phyloP scores from a whole-genome alignment of 2,888 invertebrate species.

The Latheticus oryzae region DNA sequence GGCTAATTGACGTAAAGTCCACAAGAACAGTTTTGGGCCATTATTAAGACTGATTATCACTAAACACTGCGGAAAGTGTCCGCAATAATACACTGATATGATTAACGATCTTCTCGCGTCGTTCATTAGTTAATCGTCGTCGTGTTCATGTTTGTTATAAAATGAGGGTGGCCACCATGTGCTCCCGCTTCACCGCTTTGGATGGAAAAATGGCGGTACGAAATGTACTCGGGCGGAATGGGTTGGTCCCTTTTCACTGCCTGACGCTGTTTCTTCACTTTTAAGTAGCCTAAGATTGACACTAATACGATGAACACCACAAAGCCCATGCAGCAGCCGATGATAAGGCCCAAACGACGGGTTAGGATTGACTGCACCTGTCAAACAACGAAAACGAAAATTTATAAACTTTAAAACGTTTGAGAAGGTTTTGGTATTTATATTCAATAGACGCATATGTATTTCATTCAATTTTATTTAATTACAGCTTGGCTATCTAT shows the following conservation, averaged over 20 bases:
- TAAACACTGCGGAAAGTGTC: constrained; percentile 31
- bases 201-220: constrained; percentile 79
- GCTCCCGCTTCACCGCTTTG: constrained; percentile 72
- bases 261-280: constrained; percentile 84
- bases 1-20: constrained; percentile 27
- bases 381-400: too few species aligned
- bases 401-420: too few species aligned
- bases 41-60: constrained; percentile 30
- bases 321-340: constrained; percentile 88
- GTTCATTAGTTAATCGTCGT: constrained; percentile 58
- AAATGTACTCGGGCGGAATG: constrained; percentile 82
- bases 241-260: constrained; percentile 79
- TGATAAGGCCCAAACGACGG: constrained; percentile 83
- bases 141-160: constrained; percentile 63
- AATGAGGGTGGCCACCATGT: constrained; percentile 63
- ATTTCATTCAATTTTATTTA: too few species aligned
- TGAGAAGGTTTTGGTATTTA: too few species aligned
- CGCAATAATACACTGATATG: constrained; percentile 36
- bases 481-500: too few species aligned
- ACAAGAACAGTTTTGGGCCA: constrained; percentile 20
- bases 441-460: too few species aligned
- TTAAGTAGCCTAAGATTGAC: constrained; percentile 85
- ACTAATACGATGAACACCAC: constrained; percentile 86
- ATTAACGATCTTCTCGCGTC: constrained; percentile 27
- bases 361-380: constrained; percentile 82